Percentiles rank a stretch among this genome's conserved stretches.
Evolutionary conservation across 2,797 vertebrate species (phyloP).

Genomic region (Myotis planiceps): DNA sequence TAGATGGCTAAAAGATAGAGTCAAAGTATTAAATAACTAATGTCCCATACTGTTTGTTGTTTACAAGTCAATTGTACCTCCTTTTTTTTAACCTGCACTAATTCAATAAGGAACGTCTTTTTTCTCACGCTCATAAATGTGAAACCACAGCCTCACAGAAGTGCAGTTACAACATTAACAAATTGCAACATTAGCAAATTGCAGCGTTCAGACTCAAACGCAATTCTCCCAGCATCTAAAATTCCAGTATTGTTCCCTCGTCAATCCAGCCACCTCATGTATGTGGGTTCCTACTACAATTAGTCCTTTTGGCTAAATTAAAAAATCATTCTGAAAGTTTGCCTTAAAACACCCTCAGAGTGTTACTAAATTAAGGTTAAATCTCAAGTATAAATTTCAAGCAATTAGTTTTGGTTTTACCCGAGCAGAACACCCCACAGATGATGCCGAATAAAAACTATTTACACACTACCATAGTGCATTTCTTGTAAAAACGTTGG

Average conservation of each 20-base stretch:
- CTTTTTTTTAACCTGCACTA: not conserved
- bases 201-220: not conserved
- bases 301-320: conserved; percentile 70
- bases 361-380: conserved; percentile 77
- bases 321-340: conserved; percentile 73
- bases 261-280: not conserved
- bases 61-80: not conserved
- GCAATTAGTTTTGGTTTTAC: conserved; percentile 76
- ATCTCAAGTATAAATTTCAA: conserved; percentile 67
- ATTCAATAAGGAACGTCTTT: not conserved
- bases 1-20: not conserved
- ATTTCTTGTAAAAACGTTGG: conserved; percentile 74
- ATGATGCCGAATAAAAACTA: conserved; percentile 72
- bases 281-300: conserved; percentile 59
- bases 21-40: not conserved
- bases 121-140: not conserved
- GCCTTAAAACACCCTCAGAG: conserved; percentile 66
- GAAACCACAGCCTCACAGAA: not conserved
- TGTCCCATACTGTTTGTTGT: not conserved
- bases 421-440: conserved; percentile 61
- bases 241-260: not conserved
- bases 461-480: conserved; percentile 61
- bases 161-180: not conserved
- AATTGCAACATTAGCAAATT: not conserved
- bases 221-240: not conserved